A percentile compares a stretch with the other conserved stretches of the same genome.
Evolutionary conservation across 2,797 vertebrate species (phyloP).

Genomic region (Poeciliopsis paucimaculata): DNA sequence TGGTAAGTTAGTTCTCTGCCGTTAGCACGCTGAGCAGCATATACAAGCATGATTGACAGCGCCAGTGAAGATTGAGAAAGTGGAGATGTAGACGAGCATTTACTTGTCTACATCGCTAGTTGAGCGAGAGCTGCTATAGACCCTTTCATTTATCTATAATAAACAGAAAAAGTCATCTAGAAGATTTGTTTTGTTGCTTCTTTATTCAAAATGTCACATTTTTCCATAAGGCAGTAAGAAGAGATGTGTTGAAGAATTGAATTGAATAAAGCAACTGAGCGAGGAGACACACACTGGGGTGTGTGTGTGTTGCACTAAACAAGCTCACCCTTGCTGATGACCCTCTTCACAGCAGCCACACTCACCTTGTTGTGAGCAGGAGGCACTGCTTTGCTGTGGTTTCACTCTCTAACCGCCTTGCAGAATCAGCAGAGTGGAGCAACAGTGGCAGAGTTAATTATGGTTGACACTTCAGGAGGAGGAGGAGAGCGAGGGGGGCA

Average conservation of each 20-base stretch:
- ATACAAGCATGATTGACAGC: too few relatives aligned
- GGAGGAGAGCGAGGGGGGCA: neutral
- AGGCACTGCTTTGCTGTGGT: slow-evolving; percentile 12
- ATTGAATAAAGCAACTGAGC: neutral
- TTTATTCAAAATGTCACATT: neutral
- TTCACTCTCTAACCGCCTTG: slow-evolving; percentile 22
- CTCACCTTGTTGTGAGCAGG: slow-evolving; percentile 1
- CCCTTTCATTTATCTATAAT: neutral
- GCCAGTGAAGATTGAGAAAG: too few relatives aligned
- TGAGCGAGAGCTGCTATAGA: neutral
- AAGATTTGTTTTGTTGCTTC: neutral
- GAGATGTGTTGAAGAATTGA: neutral
- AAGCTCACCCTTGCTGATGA: neutral
- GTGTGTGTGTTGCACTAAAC: neutral
- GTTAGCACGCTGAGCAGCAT: too few relatives aligned
- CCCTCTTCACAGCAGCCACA: slow-evolving; percentile 9
- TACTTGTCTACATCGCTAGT: neutral
- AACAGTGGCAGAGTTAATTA: slow-evolving; percentile 63
- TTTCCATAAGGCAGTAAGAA: neutral
- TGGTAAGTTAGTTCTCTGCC: too few relatives aligned
- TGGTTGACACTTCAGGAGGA: slow-evolving; percentile 39
- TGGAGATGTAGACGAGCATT: neutral
- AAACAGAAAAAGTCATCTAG: neutral
- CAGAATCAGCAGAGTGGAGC: slow-evolving; percentile 58
- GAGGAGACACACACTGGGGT: neutral